Percentiles rank a stretch among this genome's conserved stretches.
These are phyloP conservation scores for Calypte anna DNA, from an alignment of 2,113 vertebrate genomes.

Conservation along the genomic window DNA sequence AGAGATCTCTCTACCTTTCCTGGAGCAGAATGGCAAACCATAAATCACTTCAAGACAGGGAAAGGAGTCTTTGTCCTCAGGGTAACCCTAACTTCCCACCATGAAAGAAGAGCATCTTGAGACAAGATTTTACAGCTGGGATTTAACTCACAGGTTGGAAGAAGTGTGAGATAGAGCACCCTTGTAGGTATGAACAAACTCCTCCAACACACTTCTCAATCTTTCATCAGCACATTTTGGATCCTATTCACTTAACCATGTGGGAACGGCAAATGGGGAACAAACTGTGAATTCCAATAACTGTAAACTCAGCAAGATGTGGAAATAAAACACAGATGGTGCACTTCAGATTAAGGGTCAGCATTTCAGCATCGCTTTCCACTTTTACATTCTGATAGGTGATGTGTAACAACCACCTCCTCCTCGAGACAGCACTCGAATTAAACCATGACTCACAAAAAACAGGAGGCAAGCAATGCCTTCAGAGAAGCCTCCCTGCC, in stretches of 20 bases:
- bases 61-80: conserved; percentile 14
- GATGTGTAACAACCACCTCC: conserved; percentile 40
- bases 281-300: conserved; percentile 70
- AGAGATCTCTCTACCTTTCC: background rate
- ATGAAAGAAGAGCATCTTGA: background rate
- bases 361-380: background rate
- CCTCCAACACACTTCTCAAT: conserved; percentile 38
- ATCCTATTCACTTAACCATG: conserved; percentile 68
- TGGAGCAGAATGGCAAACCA: background rate
- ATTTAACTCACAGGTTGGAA: conserved; percentile 22
- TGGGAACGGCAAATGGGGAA: conserved; percentile 68
- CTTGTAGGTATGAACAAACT: conserved; percentile 44
- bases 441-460: conserved; percentile 53
- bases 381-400: conserved; percentile 54
- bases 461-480: conserved; percentile 16
- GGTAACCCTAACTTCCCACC: conserved; percentile 20
- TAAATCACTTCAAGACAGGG: conserved; percentile 6
- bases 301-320: conserved; percentile 69
- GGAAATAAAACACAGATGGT: conserved; percentile 69
- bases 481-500: conserved; percentile 7
- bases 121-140: conserved; percentile 27
- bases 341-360: conserved; percentile 57
- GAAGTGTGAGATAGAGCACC: conserved; percentile 16
- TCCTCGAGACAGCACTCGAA: background rate
- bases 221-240: conserved; percentile 58